phyloP scores from a whole-genome alignment of 1,140 invertebrate genomes.

The Drosophila murphyi region DNA sequence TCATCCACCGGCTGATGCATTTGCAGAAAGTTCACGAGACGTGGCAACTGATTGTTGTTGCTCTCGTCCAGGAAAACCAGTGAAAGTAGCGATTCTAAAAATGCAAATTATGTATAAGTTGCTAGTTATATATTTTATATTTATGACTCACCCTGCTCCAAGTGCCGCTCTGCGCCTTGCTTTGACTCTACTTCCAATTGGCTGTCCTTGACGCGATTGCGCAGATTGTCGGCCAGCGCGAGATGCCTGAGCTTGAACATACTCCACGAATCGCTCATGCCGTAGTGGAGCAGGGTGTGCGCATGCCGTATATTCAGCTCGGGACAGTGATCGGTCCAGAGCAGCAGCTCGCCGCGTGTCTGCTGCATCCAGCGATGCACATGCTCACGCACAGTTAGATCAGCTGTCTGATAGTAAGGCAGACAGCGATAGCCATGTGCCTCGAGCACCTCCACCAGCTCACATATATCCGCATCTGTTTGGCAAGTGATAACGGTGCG shows the following conservation, averaged over 20 bases:
- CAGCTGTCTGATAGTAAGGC: constrained; percentile 51
- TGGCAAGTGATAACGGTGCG: constrained; percentile 55
- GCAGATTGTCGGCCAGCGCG: constrained; percentile 25
- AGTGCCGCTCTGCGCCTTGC: neutral
- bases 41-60: constrained; percentile 54
- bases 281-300: constrained; percentile 52
- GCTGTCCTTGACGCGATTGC: constrained; percentile 14
- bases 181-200: neutral
- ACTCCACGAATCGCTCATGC: constrained; percentile 52
- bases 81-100: constrained; percentile 29
- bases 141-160: neutral
- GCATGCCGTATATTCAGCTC: constrained; percentile 53
- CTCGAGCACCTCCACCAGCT: constrained; percentile 4
- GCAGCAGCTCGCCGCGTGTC: constrained; percentile 20
- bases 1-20: constrained; percentile 46
- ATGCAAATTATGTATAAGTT: neutral
- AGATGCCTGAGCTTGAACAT: constrained; percentile 58
- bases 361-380: constrained; percentile 36
- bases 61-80: constrained; percentile 49
- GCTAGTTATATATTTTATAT: neutral
- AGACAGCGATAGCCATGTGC: constrained; percentile 30
- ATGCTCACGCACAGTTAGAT: constrained; percentile 15
- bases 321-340: constrained; percentile 63
- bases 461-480: constrained; percentile 38
- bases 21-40: constrained; percentile 54